Percentiles rank a stretch among this genome's conserved stretches.
Evolutionary conservation across 2,113 vertebrate species (phyloP).

Genomic region (Phalacrocorax brasilianus): DNA sequence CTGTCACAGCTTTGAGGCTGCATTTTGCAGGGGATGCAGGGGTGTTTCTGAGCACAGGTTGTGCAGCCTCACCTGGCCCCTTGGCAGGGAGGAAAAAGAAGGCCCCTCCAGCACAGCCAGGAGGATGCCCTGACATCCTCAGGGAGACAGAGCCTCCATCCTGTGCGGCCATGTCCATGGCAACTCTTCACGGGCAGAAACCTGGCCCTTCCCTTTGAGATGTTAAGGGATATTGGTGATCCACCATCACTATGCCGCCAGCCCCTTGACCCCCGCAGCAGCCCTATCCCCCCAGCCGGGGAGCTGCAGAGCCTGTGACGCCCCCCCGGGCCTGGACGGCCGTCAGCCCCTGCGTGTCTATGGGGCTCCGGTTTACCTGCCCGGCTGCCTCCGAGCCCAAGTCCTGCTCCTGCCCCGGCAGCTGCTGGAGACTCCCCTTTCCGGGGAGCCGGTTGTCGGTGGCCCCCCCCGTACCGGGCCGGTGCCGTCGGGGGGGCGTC

Average conservation of each 20-base stretch:
- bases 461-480: background rate
- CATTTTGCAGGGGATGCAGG: background rate
- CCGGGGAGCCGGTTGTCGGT: too few relatives aligned
- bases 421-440: background rate
- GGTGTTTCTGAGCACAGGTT: background rate
- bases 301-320: fast-evolving
- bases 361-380: background rate
- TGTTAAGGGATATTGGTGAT: fast-evolving
- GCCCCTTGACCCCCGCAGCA: background rate
- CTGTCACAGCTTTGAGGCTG: background rate
- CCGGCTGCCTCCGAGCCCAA: fast-evolving
- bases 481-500: background rate
- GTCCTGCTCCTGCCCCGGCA: too few relatives aligned
- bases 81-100: background rate
- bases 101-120: background rate
- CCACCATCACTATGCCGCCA: fast-evolving
- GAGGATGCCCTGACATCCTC: background rate
- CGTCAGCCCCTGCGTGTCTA: fast-evolving
- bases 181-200: background rate
- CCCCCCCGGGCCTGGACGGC: background rate
- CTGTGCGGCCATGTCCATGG: background rate
- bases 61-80: background rate
- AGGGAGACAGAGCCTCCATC: too few relatives aligned
- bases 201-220: background rate
- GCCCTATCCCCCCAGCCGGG: fast-evolving